Base-by-base conservation (phyloP, 2,113 vertebrate species). In the Rhinolophus ferrumequinum region DNA sequence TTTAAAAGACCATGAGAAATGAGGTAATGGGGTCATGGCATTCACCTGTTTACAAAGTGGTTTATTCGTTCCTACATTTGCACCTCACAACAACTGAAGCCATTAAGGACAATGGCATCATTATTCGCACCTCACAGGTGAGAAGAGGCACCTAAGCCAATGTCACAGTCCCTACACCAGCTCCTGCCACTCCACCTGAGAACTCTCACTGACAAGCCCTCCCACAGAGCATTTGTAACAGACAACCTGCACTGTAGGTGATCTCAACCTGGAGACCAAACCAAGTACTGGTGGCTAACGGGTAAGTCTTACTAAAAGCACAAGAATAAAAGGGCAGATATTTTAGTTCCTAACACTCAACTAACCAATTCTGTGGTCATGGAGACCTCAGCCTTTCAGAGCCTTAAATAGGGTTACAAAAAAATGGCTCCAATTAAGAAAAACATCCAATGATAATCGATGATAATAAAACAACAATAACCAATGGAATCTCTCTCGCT, bases 371-470 rank as follows among this genome's bases (percentile, higher is more conserved):
- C 19, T 96, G 21, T 85, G 38, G 52, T 67, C 54, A 62, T 33
- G 28, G 66, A 87, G 80, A 70, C 86, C 77, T 94, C 82, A 90
- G 77, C 66, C 44, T 84, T 73, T 90, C 60, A 77, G 72, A 93
- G 88, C 15, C 64, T 95, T 83, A 85, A 75, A 38, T 58, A n/a
- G 12, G 3, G 13, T 70, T 90, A 93, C 33, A 81, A 97, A 96
- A 96, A 97, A 54, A 85, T 81, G 56, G 84, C 44, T 90, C 60
- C 58, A 88, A 84, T 66, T 87, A 85, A 84, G 30, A 93, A 94
- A 94, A 94, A 92, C 11, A 90, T 26, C 35, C 60, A 94, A 77
- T 4, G 62, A 44, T 60, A 88, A 95, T 54, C 50, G 69, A n/a
- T n/a, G 28, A 33, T 38, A 79, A 80, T 82, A 95, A 93, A 97